phyloP scores from a whole-genome alignment of 2,797 vertebrate genomes.

The Hydrophis major region DNA sequence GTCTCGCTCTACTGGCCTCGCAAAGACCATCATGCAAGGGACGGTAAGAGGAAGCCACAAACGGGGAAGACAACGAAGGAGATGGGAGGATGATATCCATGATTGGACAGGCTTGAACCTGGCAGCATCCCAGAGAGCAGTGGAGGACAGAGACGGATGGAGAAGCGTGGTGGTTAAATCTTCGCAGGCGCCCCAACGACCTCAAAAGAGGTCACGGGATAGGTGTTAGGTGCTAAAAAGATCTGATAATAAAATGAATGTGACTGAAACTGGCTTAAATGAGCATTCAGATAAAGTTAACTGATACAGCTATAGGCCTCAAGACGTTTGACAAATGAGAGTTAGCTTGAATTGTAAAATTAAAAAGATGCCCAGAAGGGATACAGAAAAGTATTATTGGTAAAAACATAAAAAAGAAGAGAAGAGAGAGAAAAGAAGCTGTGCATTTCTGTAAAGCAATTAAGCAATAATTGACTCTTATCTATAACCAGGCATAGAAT shows the following conservation, averaged over 20 bases:
- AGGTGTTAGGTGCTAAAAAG: too few relatives aligned
- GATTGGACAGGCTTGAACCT: too few relatives aligned
- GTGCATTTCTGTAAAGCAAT: background rate
- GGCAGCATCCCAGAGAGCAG: too few relatives aligned
- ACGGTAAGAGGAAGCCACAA: too few relatives aligned
- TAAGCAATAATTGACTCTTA: background rate
- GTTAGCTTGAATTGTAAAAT: constrained; percentile 25
- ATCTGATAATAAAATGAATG: constrained; percentile 29
- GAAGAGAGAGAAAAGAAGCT: background rate
- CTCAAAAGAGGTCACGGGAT: too few relatives aligned
- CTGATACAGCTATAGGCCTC: constrained; percentile 30
- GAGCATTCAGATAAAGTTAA: constrained; percentile 32
- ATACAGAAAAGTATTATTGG: constrained; percentile 14
- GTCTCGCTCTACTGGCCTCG: too few relatives aligned
- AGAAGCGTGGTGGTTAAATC: too few relatives aligned
- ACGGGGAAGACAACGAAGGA: too few relatives aligned
- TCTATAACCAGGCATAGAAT: background rate
- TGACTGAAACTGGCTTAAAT: constrained; percentile 29
- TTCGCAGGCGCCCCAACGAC: too few relatives aligned
- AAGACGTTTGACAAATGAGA: constrained; percentile 29
- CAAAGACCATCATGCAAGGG: too few relatives aligned
- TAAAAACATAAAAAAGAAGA: background rate
- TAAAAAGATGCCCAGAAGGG: constrained; percentile 21
- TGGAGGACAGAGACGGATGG: too few relatives aligned
- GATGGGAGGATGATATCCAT: too few relatives aligned